Evolutionary conservation across 2,113 vertebrate species (phyloP).

Genomic region (Cottus gobio): DNA sequence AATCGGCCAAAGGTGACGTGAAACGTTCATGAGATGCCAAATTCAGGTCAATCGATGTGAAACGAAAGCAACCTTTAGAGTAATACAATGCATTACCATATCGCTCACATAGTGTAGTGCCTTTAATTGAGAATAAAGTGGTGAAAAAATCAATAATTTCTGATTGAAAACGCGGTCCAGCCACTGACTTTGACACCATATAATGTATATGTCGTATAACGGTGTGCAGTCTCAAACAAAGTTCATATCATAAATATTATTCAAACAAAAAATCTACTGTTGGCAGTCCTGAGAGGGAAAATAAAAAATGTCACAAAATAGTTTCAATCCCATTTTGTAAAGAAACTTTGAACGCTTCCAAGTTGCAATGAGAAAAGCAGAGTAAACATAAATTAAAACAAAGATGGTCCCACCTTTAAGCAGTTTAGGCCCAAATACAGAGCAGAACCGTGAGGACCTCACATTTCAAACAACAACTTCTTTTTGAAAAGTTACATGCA

Average conservation of each 20-base stretch:
- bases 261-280: not conserved
- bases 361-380: not conserved
- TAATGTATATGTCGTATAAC: not conserved
- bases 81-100: not conserved
- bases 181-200: not conserved
- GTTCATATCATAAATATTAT: not conserved
- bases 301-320: not conserved
- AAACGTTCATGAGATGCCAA: conserved; percentile 22
- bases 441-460: not conserved
- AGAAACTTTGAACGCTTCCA: not conserved
- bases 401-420: not conserved
- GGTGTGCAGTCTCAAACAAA: not conserved
- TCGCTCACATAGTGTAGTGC: not conserved
- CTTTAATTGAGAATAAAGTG: not conserved
- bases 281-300: not conserved
- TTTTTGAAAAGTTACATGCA: not conserved
- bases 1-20: conserved; percentile 5
- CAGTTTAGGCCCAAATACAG: not conserved
- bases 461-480: conserved; percentile 7
- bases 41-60: conserved; percentile 19
- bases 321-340: not conserved
- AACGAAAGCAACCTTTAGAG: not conserved
- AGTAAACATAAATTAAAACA: not conserved
- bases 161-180: not conserved
- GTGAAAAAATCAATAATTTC: not conserved